A percentile compares a stretch with the other conserved stretches of the same genome.
phyloP scores from a whole-genome alignment of 2,797 vertebrate genomes.

The Danio jaintianensis region DNA sequence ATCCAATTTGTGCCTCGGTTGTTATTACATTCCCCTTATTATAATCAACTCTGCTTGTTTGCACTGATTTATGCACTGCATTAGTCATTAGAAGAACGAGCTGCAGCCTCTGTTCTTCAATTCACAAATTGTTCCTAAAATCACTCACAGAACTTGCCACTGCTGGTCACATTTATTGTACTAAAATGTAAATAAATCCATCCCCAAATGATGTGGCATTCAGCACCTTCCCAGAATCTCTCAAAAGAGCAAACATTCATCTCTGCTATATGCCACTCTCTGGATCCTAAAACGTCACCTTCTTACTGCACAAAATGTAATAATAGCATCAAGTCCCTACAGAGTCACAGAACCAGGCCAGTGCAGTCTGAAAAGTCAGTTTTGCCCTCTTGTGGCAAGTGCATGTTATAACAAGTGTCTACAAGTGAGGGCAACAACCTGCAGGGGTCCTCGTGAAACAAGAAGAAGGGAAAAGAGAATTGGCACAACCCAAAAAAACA shows the following conservation, averaged over 20 bases:
- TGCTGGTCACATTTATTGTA: too few relatives aligned
- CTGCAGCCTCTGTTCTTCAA: too few relatives aligned
- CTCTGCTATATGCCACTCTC: conserved; percentile 7
- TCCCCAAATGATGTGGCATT: not conserved
- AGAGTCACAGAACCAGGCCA: conserved; percentile 38
- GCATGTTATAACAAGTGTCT: conserved; percentile 24
- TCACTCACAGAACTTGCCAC: too few relatives aligned
- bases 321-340: conserved; percentile 26
- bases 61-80: too few relatives aligned
- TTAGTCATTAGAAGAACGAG: too few relatives aligned
- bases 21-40: too few relatives aligned
- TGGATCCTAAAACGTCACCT: conserved; percentile 15
- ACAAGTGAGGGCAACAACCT: conserved; percentile 22
- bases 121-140: too few relatives aligned
- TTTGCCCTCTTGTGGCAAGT: conserved; percentile 38
- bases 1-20: too few relatives aligned
- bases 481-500: conserved; percentile 25
- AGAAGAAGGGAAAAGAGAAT: conserved; percentile 31
- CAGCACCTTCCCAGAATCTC: not conserved
- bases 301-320: conserved; percentile 20
- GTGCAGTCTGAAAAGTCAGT: not conserved
- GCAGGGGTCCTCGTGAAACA: conserved; percentile 43
- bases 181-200: too few relatives aligned
- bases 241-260: not conserved
- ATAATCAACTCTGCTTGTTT: too few relatives aligned